Conservation (phyloP, 2,797 vertebrate genomes). For the Sebastes goodei region DNA sequence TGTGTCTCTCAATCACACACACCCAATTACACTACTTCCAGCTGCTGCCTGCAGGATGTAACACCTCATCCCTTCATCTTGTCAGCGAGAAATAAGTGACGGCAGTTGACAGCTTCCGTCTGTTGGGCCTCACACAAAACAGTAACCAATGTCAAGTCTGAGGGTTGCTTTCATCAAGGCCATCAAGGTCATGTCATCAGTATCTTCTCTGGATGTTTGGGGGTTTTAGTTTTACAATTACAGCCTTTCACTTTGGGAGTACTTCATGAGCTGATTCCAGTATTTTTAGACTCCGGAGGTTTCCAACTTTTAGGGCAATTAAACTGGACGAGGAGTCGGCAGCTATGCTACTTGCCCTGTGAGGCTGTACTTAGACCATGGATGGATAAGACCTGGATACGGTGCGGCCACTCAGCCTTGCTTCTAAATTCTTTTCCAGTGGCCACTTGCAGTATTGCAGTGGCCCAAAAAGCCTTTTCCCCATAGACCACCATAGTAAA, state of each 20-base stretch:
- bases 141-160: background rate
- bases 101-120: conserved; percentile 20
- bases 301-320: background rate
- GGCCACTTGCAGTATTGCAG: no score
- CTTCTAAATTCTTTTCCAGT: no score
- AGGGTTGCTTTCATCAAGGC: background rate
- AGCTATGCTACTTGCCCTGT: background rate
- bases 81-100: background rate
- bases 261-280: background rate
- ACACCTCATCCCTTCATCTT: background rate
- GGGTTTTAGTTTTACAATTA: background rate
- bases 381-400: no score
- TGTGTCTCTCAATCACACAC: background rate
- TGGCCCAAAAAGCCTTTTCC: no score
- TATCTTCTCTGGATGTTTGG: background rate
- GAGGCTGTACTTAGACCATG: background rate
- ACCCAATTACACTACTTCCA: background rate
- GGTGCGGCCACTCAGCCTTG: no score
- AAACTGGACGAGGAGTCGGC: background rate
- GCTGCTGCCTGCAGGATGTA: conserved; percentile 15
- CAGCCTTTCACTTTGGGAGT: background rate
- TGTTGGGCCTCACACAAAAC: conserved; percentile 7
- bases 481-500: no score
- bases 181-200: background rate
- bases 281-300: background rate